Evolutionary conservation across 1,140 invertebrate genomes (phyloP), one percentile per base, ranked within the genome.

Genomic region (Papilio machaon): DNA sequence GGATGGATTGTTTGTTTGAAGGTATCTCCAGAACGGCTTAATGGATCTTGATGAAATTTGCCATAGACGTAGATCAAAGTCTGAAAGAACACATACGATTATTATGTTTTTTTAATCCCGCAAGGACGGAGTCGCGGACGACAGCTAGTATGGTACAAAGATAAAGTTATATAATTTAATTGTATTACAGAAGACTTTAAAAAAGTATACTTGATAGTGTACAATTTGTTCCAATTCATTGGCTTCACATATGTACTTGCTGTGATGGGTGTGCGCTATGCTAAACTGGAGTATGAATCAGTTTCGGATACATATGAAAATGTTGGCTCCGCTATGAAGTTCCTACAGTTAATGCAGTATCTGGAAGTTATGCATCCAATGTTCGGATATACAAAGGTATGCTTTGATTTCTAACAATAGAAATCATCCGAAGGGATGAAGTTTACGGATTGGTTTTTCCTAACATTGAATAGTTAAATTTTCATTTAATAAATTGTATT

Each of bases 181-280:
- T 95, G 4, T 43, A 43, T 43, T 96, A 80, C 95, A 97, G 96
- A 98, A 92, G 96, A 97, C 88, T 95, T 97, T 13, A 97, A 97
- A 86, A 98, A 97, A 88, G 97, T 98, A 0, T 99, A 99, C 91
- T 93, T 99, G 73, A 96, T 98, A 80, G 92, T 98, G 73, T 99
- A 99, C 94, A 99, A 99, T 94, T 94, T 99, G 80, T 97, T 97
- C 90, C 98, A 99, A 96, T 98, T 98, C 91, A 95, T 99, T 82
- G 98, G 98, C 11, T 99, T 97, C 91, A 95, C 96, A 7, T 99
- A 98, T 88, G 95, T 99, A 47, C 87, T 98, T 23, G 90, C 95
- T 30, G 97, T 98, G 15, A 96, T 99, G 92, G 93, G 92, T 2
- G 96, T 98, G 19, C 95, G 96, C 77, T 98, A 97, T 91, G 95